Percentiles rank a stretch among this genome's conserved stretches.
phyloP scores from a whole-genome alignment of 1,140 invertebrate genomes.

The Drosophila nebulosa region DNA sequence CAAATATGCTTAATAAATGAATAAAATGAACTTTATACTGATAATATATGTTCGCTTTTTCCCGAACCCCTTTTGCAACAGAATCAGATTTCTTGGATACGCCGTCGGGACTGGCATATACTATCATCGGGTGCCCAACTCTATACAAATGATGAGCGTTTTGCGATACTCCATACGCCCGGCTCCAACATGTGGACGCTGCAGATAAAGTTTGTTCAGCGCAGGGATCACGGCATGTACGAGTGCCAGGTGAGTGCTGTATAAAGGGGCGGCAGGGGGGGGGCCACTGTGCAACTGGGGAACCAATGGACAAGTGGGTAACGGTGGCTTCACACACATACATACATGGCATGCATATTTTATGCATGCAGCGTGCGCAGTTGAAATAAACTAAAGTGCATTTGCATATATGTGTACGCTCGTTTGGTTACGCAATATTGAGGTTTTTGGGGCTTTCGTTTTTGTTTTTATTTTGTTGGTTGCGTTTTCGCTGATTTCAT shows the following conservation, averaged over 20 bases:
- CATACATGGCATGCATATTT: conserved; percentile 41
- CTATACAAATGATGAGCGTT: conserved; percentile 95
- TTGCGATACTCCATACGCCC: conserved; percentile 85
- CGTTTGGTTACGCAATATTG: conserved; percentile 36
- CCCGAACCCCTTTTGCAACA: conserved; percentile 41
- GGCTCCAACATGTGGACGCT: conserved; percentile 91
- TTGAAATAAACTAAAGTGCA: conserved; percentile 76
- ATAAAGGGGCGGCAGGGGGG: neutral
- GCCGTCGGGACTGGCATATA: conserved; percentile 94
- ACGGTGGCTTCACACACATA: conserved; percentile 17
- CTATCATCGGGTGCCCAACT: conserved; percentile 93
- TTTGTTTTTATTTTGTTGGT: neutral
- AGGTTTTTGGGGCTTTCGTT: conserved; percentile 45
- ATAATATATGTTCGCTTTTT: conserved; percentile 27
- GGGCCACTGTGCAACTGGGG: no score
- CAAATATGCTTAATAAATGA: conserved; percentile 25
- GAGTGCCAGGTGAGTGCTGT: conserved; percentile 97
- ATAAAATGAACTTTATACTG: neutral
- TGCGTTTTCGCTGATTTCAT: conserved; percentile 50
- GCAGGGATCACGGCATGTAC: conserved; percentile 95
- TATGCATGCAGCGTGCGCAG: conserved; percentile 68
- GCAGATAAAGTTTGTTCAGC: conserved; percentile 95
- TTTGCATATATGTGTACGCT: conserved; percentile 53
- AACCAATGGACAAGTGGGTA: neutral
- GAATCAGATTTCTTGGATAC: conserved; percentile 93